Conservation (phyloP, 1,140 invertebrate genomes). For the Andrena cerasifolii region DNA sequence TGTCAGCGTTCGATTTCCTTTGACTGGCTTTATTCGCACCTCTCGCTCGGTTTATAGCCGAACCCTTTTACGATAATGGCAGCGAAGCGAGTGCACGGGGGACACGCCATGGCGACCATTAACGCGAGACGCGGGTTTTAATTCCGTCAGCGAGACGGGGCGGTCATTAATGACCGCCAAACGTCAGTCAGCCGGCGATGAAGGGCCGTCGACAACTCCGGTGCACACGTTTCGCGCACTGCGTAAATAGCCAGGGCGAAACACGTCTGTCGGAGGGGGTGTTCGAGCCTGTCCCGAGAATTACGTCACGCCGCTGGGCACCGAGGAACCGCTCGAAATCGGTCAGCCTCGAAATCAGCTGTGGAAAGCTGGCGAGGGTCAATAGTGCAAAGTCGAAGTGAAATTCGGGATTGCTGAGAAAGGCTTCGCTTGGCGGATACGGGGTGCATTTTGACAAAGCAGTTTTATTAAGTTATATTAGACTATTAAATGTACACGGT, state of each 20-base stretch:
- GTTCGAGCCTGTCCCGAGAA: neutral
- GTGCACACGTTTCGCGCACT: slow-evolving; percentile 14
- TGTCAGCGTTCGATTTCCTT: too few relatives aligned
- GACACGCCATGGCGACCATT: neutral
- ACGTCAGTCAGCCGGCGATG: neutral
- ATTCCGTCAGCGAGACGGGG: neutral
- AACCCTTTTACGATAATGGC: slow-evolving; percentile 17
- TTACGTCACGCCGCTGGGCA: neutral
- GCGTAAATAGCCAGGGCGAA: slow-evolving; percentile 5
- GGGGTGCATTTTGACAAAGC: too few relatives aligned
- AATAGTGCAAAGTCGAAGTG: too few relatives aligned
- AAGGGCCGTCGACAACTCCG: neutral
- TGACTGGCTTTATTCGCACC: too few relatives aligned
- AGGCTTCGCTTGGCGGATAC: neutral
- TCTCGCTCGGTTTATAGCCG: neutral
- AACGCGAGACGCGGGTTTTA: neutral
- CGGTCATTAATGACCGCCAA: neutral
- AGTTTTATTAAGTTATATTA: too few relatives aligned
- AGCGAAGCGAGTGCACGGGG: neutral
- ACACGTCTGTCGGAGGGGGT: neutral
- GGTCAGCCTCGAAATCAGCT: too few relatives aligned
- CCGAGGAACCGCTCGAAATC: neutral
- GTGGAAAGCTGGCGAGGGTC: too few relatives aligned
- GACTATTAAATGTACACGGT: too few relatives aligned
- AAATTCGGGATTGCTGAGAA: neutral